Percentiles rank a stretch among this genome's conserved stretches.
phyloP scores from a whole-genome alignment of 2,888 invertebrate species.

The Agrochola lychnidis region DNA sequence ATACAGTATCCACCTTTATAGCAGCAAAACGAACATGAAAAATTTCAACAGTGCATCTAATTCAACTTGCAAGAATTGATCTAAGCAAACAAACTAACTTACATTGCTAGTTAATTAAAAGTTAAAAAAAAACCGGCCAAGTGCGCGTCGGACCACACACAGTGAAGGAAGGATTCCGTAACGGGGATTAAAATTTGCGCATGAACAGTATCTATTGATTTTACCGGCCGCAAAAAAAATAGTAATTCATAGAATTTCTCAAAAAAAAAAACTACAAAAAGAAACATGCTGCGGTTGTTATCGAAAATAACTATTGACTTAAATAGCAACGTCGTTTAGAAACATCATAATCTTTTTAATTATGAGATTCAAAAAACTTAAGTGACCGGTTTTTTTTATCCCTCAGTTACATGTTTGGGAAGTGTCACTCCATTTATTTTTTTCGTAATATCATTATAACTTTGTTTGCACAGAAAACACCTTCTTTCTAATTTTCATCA shows the following conservation, averaged over 20 bases:
- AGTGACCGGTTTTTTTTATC: not conserved
- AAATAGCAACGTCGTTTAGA: not conserved
- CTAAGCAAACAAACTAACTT: too few relatives aligned
- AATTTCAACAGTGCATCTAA: too few relatives aligned
- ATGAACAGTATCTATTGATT: not conserved
- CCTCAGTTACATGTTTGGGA: not conserved
- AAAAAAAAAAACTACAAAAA: not conserved
- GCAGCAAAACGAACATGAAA: not conserved
- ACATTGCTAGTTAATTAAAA: too few relatives aligned
- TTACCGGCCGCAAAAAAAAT: not conserved
- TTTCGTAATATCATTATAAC: too few relatives aligned
- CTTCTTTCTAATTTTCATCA: too few relatives aligned
- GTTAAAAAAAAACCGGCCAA: not conserved
- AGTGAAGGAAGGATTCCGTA: not conserved
- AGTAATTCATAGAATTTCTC: not conserved
- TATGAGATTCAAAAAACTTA: not conserved
- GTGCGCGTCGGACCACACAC: too few relatives aligned
- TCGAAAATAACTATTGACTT: not conserved
- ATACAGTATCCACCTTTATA: slow-evolving; percentile 5
- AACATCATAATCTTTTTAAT: not conserved
- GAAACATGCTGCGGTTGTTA: not conserved
- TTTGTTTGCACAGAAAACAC: not conserved
- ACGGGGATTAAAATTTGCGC: not conserved
- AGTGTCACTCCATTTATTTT: not conserved
- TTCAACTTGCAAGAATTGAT: too few relatives aligned